These are phyloP conservation scores for Dromius quadrimaculatus DNA, from an alignment of 2,888 invertebrate species.

Conservation along the genomic window DNA sequence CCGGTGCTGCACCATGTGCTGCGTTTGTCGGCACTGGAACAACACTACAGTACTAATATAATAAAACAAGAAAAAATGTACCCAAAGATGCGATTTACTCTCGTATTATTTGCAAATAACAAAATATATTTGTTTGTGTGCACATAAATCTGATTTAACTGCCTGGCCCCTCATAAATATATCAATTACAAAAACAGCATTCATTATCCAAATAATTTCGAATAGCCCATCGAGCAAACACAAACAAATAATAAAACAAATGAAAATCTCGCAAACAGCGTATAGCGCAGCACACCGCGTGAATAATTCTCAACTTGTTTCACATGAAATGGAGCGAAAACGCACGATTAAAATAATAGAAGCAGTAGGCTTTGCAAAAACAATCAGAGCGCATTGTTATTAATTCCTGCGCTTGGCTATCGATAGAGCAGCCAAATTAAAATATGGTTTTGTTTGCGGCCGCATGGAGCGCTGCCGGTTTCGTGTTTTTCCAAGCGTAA, in stretches of 20 bases:
- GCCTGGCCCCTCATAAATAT: conserved; percentile 22
- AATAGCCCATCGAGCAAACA: conserved; percentile 23
- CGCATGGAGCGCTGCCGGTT: conserved; percentile 14
- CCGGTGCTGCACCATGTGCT: too few species aligned
- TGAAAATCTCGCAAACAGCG: conserved; percentile 21
- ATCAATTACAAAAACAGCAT: conserved; percentile 35
- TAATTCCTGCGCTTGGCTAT: conserved; percentile 23
- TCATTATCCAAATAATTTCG: conserved; percentile 31
- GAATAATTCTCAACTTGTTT: conserved; percentile 40
- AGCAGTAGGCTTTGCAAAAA: conserved; percentile 32
- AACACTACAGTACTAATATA: too few species aligned
- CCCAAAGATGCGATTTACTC: too few species aligned
- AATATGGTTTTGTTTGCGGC: conserved; percentile 49
- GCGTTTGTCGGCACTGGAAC: too few species aligned
- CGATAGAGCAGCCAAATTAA: conserved; percentile 36
- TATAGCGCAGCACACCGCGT: conserved; percentile 12
- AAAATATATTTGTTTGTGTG: too few species aligned
- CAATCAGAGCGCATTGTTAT: conserved; percentile 26
- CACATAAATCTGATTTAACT: conserved; percentile 17
- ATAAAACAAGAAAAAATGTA: too few species aligned
- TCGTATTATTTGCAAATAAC: too few species aligned
- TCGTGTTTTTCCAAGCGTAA: conserved; percentile 46
- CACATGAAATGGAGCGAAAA: conserved; percentile 48
- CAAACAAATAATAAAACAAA: conserved; percentile 32
- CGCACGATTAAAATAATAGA: conserved; percentile 49